Evolutionary conservation across 2,113 vertebrate genomes (phyloP).

Genomic region (Cyphomyrus plagiostoma): DNA sequence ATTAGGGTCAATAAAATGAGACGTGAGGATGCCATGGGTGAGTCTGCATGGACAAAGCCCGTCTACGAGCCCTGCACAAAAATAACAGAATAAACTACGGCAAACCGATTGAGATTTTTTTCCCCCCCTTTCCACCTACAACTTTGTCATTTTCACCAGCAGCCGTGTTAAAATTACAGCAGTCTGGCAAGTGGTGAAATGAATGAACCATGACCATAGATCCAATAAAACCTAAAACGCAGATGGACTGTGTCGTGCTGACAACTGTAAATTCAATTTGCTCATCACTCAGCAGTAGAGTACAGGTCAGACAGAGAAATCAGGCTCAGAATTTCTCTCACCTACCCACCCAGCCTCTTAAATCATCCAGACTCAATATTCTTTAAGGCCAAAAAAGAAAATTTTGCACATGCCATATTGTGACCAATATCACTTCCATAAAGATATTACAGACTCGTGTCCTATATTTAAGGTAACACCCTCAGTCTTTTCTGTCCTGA

Average conservation of each 20-base stretch:
- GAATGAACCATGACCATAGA: conserved; percentile 33
- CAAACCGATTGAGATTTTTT: conserved; percentile 2
- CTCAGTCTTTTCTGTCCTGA: neutral
- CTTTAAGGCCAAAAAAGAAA: neutral
- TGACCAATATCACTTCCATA: neutral
- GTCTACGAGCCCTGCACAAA: neutral
- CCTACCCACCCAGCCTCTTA: conserved; percentile 2
- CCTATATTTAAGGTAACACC: too few relatives aligned
- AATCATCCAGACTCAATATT: neutral
- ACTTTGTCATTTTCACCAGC: conserved; percentile 17
- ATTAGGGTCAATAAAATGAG: conserved; percentile 1
- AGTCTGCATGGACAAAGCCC: neutral
- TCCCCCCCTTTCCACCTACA: neutral
- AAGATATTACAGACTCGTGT: neutral
- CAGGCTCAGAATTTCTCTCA: neutral
- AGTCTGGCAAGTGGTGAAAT: conserved; percentile 38
- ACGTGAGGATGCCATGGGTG: neutral
- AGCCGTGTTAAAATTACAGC: conserved; percentile 27
- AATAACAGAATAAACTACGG: neutral
- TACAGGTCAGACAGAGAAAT: neutral
- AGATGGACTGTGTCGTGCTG: conserved; percentile 33
- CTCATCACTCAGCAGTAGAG: neutral
- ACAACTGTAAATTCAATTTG: conserved; percentile 39
- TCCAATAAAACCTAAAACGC: conserved; percentile 39
- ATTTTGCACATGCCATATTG: conserved; percentile 1